Conservation (phyloP, 2,888 invertebrate species). For the Acanthosepion lycidas region DNA sequence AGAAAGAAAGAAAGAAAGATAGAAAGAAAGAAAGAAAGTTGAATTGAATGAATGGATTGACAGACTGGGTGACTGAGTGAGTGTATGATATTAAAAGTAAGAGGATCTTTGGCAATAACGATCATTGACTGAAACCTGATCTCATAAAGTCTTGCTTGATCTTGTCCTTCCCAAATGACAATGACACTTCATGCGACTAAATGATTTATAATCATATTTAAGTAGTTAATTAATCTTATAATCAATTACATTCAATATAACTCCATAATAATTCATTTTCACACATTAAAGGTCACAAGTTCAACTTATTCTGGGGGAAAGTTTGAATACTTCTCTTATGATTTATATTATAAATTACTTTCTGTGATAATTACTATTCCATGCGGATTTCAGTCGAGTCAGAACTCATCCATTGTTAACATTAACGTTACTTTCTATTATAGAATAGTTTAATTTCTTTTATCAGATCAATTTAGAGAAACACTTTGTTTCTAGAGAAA, state of each 20-base stretch:
- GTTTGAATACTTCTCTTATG: neutral
- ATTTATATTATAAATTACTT: neutral
- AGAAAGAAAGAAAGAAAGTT: too few relatives aligned
- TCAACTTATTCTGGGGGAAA: neutral
- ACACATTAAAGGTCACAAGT: neutral
- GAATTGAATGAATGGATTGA: too few relatives aligned
- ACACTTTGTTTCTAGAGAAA: too few relatives aligned
- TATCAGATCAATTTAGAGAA: too few relatives aligned
- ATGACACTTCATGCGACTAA: neutral
- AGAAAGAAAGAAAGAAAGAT: too few relatives aligned
- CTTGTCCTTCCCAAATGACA: neutral
- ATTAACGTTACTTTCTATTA: too few relatives aligned
- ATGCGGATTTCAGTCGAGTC: neutral
- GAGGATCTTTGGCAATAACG: neutral
- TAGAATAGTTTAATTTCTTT: too few relatives aligned
- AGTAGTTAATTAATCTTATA: neutral
- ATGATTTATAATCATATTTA: neutral
- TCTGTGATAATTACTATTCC: neutral
- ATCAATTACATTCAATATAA: neutral
- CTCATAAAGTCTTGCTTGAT: neutral
- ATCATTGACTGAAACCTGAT: neutral
- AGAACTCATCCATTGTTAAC: too few relatives aligned
- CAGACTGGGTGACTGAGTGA: too few relatives aligned
- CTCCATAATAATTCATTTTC: neutral
- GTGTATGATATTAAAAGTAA: neutral